Percentiles rank a stretch among this genome's conserved stretches.
These are phyloP conservation scores for Pandion haliaetus DNA, from an alignment of 2,113 vertebrate genomes.

Conservation along the genomic window DNA sequence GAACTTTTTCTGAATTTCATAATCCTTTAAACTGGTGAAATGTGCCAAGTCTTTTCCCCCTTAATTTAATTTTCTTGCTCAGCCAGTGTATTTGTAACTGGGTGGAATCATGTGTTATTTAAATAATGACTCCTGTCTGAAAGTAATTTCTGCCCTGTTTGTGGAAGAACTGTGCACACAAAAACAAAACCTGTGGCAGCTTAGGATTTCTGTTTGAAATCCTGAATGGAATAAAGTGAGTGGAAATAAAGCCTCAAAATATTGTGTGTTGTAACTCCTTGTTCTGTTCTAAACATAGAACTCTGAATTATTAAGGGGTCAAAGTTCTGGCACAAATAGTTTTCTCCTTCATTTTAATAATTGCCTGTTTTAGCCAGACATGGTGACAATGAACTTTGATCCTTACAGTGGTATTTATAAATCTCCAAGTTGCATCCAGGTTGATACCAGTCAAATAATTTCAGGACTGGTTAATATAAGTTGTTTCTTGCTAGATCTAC, in stretches of 20 bases:
- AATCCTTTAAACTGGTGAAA: background rate
- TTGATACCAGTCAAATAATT: background rate
- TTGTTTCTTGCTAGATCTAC: background rate
- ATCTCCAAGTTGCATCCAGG: background rate
- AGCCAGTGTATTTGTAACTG: background rate
- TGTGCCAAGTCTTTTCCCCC: background rate
- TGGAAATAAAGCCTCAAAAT: conserved; percentile 50
- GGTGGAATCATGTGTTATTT: conserved; percentile 26
- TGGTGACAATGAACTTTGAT: background rate
- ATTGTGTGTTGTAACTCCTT: conserved; percentile 31
- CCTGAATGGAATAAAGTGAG: conserved; percentile 49
- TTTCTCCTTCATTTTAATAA: background rate
- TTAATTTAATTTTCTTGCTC: conserved; percentile 17
- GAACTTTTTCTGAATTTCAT: conserved; percentile 23
- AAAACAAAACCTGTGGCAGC: conserved; percentile 38
- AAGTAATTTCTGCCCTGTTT: conserved; percentile 51
- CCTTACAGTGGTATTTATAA: background rate
- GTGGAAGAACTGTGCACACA: conserved; percentile 17
- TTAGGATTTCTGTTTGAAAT: conserved; percentile 49
- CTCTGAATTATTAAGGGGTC: conserved; percentile 1
- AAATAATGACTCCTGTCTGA: conserved; percentile 35
- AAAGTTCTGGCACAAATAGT: background rate
- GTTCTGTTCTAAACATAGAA: conserved; percentile 46
- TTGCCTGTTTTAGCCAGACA: background rate
- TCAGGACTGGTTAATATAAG: background rate